phyloP scores from a whole-genome alignment of 2,797 vertebrate species.

The Girardinus metallicus region DNA sequence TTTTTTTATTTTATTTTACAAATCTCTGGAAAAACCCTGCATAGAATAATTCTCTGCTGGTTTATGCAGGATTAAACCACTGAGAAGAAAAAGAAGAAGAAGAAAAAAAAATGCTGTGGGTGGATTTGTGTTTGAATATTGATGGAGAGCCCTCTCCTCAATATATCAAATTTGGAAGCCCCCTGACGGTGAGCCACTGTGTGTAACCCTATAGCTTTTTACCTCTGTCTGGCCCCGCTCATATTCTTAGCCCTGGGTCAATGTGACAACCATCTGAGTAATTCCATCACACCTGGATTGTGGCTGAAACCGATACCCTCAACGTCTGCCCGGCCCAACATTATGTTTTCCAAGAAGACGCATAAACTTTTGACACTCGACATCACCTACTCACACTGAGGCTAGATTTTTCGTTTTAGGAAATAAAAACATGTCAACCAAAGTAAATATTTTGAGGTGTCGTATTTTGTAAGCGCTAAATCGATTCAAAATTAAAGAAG shows the following conservation, averaged over 20 bases:
- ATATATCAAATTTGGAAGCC: conserved; percentile 61
- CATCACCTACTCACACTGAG: neutral
- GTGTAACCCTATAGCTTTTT: conserved; percentile 60
- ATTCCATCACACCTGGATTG: conserved; percentile 48
- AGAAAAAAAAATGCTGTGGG: conserved; percentile 10
- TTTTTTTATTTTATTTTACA: neutral
- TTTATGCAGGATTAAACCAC: conserved; percentile 36
- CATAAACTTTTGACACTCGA: neutral
- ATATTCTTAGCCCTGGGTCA: conserved; percentile 56
- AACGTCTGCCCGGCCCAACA: conserved; percentile 2
- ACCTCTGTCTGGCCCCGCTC: conserved; percentile 49
- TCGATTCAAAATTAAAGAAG: neutral
- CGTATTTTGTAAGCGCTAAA: neutral
- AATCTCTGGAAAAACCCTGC: neutral
- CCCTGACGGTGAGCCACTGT: conserved; percentile 25
- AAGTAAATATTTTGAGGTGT: neutral
- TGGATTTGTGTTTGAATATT: conserved; percentile 28
- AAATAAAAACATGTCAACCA: neutral
- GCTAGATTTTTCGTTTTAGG: neutral
- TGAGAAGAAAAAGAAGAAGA: conserved; percentile 8
- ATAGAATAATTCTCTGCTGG: conserved; percentile 18
- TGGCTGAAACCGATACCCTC: conserved; percentile 41
- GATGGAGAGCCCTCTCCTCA: conserved; percentile 47
- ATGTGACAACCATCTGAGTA: conserved; percentile 45
- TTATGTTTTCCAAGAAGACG: conserved; percentile 5